Evolutionary conservation across 2,888 invertebrate species (phyloP).

Genomic region (Hermaeophaga mercurialis): DNA sequence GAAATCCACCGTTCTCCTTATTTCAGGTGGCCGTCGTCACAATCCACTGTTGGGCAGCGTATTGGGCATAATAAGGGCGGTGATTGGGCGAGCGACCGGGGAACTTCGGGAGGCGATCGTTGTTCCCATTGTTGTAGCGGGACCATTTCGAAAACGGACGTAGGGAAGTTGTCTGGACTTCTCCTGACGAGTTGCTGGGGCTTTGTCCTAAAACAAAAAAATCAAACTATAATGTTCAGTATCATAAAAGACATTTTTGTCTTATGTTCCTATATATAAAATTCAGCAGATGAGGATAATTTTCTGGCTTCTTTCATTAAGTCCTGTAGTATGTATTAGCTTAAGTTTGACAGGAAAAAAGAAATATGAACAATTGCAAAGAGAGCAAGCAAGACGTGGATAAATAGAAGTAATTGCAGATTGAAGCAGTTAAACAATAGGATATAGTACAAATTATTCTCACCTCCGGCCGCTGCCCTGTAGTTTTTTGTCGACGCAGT

Average conservation of each 20-base stretch:
- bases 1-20: slow-evolving; percentile 36
- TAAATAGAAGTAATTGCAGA: no score
- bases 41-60: slow-evolving; percentile 49
- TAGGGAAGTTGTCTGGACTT: slow-evolving; percentile 53
- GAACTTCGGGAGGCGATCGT: slow-evolving; percentile 39
- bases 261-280: no score
- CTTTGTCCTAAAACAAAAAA: slow-evolving; percentile 50
- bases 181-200: slow-evolving; percentile 56
- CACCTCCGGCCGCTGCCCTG: slow-evolving; percentile 50
- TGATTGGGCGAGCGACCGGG: slow-evolving; percentile 39
- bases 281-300: no score
- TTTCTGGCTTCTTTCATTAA: no score
- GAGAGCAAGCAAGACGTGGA: no score
- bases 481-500: slow-evolving; percentile 52
- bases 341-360: no score
- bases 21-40: slow-evolving; percentile 55
- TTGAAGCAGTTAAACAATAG: no score
- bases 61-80: slow-evolving; percentile 48
- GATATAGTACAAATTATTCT: no score
- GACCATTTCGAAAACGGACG: slow-evolving; percentile 53
- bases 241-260: no score
- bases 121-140: slow-evolving; percentile 49
- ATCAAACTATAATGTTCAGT: no score
- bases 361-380: no score
- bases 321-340: no score